These are phyloP conservation scores for Palloptera scutellata DNA, from an alignment of 2,888 invertebrate species.

Conservation along the genomic window DNA sequence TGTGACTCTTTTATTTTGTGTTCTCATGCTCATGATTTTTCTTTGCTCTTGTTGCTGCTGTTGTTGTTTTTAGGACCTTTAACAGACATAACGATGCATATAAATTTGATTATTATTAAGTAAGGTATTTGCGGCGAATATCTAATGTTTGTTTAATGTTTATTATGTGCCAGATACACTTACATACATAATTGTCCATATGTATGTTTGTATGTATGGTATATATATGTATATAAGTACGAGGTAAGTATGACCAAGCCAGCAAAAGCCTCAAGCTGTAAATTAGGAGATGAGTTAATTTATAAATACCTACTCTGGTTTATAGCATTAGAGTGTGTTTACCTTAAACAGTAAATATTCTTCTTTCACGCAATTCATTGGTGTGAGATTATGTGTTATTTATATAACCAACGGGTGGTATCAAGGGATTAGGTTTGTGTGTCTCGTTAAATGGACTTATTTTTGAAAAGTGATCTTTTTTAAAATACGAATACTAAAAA, in stretches of 20 bases:
- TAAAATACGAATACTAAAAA: too few species aligned
- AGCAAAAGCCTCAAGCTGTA: slow-evolving; percentile 8
- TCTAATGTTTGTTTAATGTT: slow-evolving; percentile 33
- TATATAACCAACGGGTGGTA: too few species aligned
- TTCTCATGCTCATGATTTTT: background rate
- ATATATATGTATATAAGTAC: background rate
- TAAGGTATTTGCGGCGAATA: slow-evolving; percentile 48
- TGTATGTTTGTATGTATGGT: background rate
- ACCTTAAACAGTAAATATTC: too few species aligned
- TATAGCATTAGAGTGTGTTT: too few species aligned
- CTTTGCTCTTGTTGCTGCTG: slow-evolving; percentile 4
- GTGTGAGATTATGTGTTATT: too few species aligned
- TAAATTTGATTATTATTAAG: slow-evolving; percentile 55
- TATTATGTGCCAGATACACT: slow-evolving; percentile 22
- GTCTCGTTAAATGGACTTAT: too few species aligned
- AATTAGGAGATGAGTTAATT: slow-evolving; percentile 25
- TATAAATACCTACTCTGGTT: slow-evolving; percentile 22
- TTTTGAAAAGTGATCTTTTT: too few species aligned
- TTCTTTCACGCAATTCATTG: too few species aligned
- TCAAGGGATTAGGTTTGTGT: too few species aligned
- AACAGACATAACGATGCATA: slow-evolving; percentile 56
- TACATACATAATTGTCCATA: slow-evolving; percentile 3
- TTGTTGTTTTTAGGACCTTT: slow-evolving; percentile 40
- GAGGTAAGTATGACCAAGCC: slow-evolving; percentile 5
- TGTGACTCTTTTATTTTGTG: background rate